phyloP scores from a whole-genome alignment of 2,797 vertebrate genomes.

The Cottoperca gobio region DNA sequence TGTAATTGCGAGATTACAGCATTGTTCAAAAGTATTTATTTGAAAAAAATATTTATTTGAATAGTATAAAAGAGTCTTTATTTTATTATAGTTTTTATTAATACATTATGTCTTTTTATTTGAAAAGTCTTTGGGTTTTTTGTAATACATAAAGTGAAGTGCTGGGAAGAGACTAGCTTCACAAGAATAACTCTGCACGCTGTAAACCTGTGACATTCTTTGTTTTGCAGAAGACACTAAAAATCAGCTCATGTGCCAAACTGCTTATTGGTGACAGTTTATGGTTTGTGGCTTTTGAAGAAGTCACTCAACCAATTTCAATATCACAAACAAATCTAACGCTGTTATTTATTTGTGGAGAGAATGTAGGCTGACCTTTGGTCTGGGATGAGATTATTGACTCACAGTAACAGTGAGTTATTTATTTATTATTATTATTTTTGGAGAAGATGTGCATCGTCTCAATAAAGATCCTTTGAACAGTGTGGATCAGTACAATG shows the following conservation, averaged over 20 bases:
- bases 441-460: not conserved
- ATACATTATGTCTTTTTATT: slow-evolving; percentile 69
- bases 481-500: slow-evolving; percentile 10
- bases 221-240: slow-evolving; percentile 17
- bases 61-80: slow-evolving; percentile 80
- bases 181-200: slow-evolving; percentile 13
- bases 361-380: slow-evolving; percentile 1
- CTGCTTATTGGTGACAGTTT: slow-evolving; percentile 11
- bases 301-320: too few species aligned
- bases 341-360: not conserved
- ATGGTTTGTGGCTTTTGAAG: slow-evolving; percentile 61
- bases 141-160: slow-evolving; percentile 54
- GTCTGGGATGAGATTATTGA: not conserved
- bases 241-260: slow-evolving; percentile 38
- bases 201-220: slow-evolving; percentile 23
- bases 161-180: slow-evolving; percentile 28
- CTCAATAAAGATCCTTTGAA: not conserved
- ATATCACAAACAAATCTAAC: slow-evolving; percentile 1
- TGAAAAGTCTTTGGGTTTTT: slow-evolving; percentile 67
- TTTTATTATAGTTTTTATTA: slow-evolving; percentile 81
- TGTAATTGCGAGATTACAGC: slow-evolving; percentile 61
- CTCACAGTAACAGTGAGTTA: too few species aligned
- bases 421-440: too few species aligned
- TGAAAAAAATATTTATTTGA: slow-evolving; percentile 78
- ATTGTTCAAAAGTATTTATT: slow-evolving; percentile 67